Evolutionary conservation across 2,797 vertebrate species (phyloP), one percentile per base, ranked within the genome.

Genomic region (Thunnus albacares): DNA sequence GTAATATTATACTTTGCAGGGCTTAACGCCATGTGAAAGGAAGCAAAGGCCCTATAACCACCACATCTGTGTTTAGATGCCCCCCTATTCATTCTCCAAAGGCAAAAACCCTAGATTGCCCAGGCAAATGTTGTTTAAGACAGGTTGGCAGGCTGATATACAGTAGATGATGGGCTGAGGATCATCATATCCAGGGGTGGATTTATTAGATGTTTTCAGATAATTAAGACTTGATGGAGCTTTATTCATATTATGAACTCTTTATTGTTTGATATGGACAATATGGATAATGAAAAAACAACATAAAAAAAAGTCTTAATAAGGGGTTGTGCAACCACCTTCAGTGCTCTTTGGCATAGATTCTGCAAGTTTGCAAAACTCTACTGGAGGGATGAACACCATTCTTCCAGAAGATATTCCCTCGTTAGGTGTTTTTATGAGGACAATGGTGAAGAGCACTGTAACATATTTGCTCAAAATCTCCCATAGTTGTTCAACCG

Each of bases 41-140:
- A 90, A 86, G 66, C 71, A 63, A 66, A 63, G 38, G 66, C 55
- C 47, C 20, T 56, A 69, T 79, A 87, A 87, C 76, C 45, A 53
- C 79, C 80, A 85, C 84, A 83, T 90, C 71, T 89, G 84, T 45
- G 28, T 79, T 73, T 71, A 81, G 71, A 87, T 79, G 49, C 20
- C 72, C 71, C 58, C 59, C 22, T n/a, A 52, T 53, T n/a, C 24
- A 47, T 62, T 22, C 52, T 24, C 45, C 38, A 51, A 65, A 57
- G 22, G 47, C 12, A 67, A 64, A 61, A 82, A 71, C 43, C 17
- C 17, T 7, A 30, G 14, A 52, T 68, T 55, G 51, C 35, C 28
- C 17, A n/a, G 58, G 24, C 26, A 43, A 55, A 57, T 35, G 26
- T 47, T 41, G 20, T 74, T 64, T 18, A 45, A 33, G 26, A 45